Evolutionary conservation across 35 echinoderm and acorn worm species (phyloP).

Genomic region (Diadema setosum): DNA sequence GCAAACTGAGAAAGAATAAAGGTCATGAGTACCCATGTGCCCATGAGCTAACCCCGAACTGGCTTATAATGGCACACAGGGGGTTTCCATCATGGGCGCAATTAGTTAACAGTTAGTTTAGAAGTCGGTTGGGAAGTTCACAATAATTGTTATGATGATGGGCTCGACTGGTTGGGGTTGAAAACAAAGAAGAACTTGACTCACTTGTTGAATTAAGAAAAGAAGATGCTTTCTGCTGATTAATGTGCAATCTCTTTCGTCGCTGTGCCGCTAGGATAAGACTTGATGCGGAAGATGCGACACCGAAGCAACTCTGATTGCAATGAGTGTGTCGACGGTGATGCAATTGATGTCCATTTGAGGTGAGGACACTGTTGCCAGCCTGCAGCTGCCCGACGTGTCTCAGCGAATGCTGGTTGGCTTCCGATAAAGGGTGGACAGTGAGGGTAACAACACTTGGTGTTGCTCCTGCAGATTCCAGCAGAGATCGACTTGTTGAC

Average conservation of each 20-base stretch:
- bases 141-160: no score
- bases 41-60: no score
- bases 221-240: not conserved
- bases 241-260: not conserved
- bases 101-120: no score
- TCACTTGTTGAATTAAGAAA: no score
- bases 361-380: not conserved
- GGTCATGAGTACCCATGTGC: no score
- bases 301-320: not conserved
- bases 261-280: not conserved
- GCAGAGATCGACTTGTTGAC: not conserved
- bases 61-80: no score
- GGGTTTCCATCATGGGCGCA: no score
- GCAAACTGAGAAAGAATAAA: no score
- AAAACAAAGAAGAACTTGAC: no score
- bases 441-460: conserved; percentile 46
- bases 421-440: conserved; percentile 19
- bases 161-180: no score
- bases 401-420: not conserved
- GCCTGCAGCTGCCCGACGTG: not conserved
- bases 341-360: not conserved
- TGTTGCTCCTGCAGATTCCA: not conserved
- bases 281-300: not conserved
- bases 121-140: no score
- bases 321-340: not conserved